Base-by-base conservation (phyloP, 2,113 vertebrate genomes). In the Colossoma macropomum region DNA sequence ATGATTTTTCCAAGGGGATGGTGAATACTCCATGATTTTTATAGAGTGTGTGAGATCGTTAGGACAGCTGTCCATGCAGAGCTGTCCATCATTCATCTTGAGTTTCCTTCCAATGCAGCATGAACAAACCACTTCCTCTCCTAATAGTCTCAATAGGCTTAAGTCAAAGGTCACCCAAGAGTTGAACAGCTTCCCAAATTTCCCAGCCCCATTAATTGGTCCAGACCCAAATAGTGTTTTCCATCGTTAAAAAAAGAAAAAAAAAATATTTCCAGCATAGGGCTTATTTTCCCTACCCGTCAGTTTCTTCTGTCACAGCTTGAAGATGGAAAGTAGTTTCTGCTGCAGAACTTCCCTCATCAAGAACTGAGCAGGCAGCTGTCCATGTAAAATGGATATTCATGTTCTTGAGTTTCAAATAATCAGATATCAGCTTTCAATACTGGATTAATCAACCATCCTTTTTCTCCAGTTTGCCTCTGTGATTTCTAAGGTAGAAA, bases 91-190 rank as follows among this genome's bases (percentile, higher is more conserved):
- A 38, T 68, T 65, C 41, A 65, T 66, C 30, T 21, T 59, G 23
- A 76, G 54, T 45, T 77, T 65, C 41, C 34, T 13, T 28, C 60
- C 52, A 69, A 17, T 38, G 50, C 9, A 59, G 32, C 34, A 71
- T 71, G 38, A 10, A 34, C 23, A 71, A 41, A 70, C 10, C 30
- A 41, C 23, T 79, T 79, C 60, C 80, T 68, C 71, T 81, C 60
- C 54, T 25, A 79, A 68, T 7, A 2, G 23, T 79, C 65, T 68
- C 50, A 63, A 65, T 16, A 56, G 63, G 73, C 66, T 34, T 13
- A 45, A 71, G 38, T 45, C 73, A 82, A 54, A 82, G n/a, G 73
- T 82, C 5, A 15, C n/a, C 27, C 28, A 28, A 25, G 60, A 75
- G 13, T 41, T 71, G 68, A 25, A 71, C 34, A 45, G 34, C 68